Conservation (phyloP, 2,888 invertebrate genomes). For the Bedellia somnulentella region DNA sequence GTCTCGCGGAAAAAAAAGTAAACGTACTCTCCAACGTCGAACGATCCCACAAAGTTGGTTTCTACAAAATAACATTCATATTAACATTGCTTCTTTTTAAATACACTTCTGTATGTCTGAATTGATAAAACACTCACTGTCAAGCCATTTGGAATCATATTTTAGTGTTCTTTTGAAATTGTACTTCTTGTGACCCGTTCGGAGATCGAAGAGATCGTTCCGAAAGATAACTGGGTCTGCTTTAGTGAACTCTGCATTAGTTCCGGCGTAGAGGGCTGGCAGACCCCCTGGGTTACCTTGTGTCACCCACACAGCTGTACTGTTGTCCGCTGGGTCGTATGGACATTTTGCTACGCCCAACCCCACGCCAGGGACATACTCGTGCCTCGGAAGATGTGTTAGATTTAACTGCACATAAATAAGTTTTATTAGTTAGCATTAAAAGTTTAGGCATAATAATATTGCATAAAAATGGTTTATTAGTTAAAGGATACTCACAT, state of each 20-base stretch:
- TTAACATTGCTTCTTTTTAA: background rate
- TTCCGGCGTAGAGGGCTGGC: slow-evolving; percentile 70
- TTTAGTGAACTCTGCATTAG: slow-evolving; percentile 72
- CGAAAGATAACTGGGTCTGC: slow-evolving; percentile 74
- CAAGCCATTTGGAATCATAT: slow-evolving; percentile 74
- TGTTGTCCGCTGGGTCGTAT: slow-evolving; percentile 73
- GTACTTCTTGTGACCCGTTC: slow-evolving; percentile 62
- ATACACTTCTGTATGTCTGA: background rate
- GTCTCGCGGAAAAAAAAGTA: slow-evolving; percentile 74
- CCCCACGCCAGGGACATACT: slow-evolving; percentile 67
- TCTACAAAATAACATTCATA: slow-evolving; percentile 45
- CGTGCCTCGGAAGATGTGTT: slow-evolving; percentile 59
- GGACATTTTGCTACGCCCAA: slow-evolving; percentile 72
- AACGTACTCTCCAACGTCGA: slow-evolving; percentile 68
- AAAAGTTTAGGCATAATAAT: too few relatives aligned
- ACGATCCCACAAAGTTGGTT: slow-evolving; percentile 73
- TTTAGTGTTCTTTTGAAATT: slow-evolving; percentile 68
- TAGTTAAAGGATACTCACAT: too few relatives aligned
- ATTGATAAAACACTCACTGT: slow-evolving; percentile 54
- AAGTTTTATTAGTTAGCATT: too few relatives aligned
- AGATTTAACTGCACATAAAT: slow-evolving; percentile 38
- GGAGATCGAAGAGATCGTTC: slow-evolving; percentile 65
- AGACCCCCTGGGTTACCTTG: slow-evolving; percentile 67
- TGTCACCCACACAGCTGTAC: slow-evolving; percentile 73
- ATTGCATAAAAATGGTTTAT: too few relatives aligned